Evolutionary conservation across 1,140 invertebrate species (phyloP).

Genomic region (Macrosteles quadrilineatus): DNA sequence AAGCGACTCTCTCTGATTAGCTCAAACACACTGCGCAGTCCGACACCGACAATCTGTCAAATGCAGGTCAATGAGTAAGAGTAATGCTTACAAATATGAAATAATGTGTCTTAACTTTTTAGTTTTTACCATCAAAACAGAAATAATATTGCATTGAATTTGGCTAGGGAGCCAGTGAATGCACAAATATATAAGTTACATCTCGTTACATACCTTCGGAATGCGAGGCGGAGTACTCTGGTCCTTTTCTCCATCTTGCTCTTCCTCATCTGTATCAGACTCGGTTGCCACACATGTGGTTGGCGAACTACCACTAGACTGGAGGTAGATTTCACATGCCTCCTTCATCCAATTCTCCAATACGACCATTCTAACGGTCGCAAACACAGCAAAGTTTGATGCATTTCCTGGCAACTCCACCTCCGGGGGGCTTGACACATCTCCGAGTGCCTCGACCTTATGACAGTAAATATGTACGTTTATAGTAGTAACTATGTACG

Average conservation of each 20-base stretch:
- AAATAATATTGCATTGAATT: too few species aligned
- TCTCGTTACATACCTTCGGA: conserved; percentile 64
- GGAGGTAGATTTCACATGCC: conserved; percentile 61
- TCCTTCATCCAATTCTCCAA: conserved; percentile 69
- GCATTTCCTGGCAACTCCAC: conserved; percentile 75
- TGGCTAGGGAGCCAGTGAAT: too few species aligned
- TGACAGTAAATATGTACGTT: too few species aligned
- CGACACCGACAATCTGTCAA: conserved; percentile 91
- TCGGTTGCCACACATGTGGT: conserved; percentile 60
- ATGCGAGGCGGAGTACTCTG: conserved; percentile 55
- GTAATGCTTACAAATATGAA: too few species aligned
- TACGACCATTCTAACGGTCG: conserved; percentile 71
- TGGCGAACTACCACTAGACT: conserved; percentile 58
- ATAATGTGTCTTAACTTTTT: too few species aligned
- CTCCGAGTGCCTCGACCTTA: conserved; percentile 48
- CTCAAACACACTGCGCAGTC: conserved; percentile 87
- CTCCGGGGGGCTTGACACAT: conserved; percentile 55
- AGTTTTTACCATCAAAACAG: too few species aligned
- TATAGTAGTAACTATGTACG: too few species aligned
- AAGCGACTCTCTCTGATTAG: conserved; percentile 83
- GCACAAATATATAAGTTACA: too few species aligned
- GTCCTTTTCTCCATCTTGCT: conserved; percentile 51
- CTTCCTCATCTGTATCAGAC: conserved; percentile 65
- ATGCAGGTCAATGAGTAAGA: too few species aligned
- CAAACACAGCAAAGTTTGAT: conserved; percentile 79